These are phyloP conservation scores for Actenoides hombroni DNA, from an alignment of 2,113 vertebrate species.

Conservation along the genomic window DNA sequence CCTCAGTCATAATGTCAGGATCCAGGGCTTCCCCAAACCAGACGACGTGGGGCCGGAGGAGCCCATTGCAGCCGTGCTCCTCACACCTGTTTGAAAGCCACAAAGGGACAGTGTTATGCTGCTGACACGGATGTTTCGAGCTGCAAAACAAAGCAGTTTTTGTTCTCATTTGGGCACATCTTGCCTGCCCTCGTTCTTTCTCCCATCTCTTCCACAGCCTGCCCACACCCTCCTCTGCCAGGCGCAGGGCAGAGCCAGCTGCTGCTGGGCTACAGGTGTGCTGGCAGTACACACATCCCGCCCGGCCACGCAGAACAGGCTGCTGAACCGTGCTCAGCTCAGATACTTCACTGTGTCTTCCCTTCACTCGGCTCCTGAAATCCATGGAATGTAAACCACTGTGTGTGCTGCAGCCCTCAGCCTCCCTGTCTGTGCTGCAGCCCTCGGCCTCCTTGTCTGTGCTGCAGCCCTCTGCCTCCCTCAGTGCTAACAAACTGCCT, in stretches of 20 bases:
- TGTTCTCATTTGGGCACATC: accelerated
- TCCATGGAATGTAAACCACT: neutral
- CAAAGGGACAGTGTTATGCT: accelerated
- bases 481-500: neutral
- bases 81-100: slow-evolving; percentile 78
- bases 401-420: accelerated
- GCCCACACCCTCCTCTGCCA: neutral
- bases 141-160: neutral
- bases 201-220: neutral
- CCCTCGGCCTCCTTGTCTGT: accelerated
- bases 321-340: neutral
- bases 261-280: accelerated
- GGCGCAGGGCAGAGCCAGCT: neutral
- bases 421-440: neutral
- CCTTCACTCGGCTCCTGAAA: neutral
- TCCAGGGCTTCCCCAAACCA: slow-evolving; percentile 97
- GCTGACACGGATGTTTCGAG: accelerated
- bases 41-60: slow-evolving; percentile 91
- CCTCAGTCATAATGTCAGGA: slow-evolving; percentile 84
- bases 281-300: neutral
- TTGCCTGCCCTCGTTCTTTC: neutral
- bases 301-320: accelerated
- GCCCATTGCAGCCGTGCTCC: slow-evolving; percentile 82
- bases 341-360: neutral
- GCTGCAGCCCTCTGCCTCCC: neutral